Percentiles rank a stretch among this genome's conserved stretches.
Evolutionary conservation across 2,113 vertebrate genomes (phyloP).

Genomic region (Bombycilla garrulus): DNA sequence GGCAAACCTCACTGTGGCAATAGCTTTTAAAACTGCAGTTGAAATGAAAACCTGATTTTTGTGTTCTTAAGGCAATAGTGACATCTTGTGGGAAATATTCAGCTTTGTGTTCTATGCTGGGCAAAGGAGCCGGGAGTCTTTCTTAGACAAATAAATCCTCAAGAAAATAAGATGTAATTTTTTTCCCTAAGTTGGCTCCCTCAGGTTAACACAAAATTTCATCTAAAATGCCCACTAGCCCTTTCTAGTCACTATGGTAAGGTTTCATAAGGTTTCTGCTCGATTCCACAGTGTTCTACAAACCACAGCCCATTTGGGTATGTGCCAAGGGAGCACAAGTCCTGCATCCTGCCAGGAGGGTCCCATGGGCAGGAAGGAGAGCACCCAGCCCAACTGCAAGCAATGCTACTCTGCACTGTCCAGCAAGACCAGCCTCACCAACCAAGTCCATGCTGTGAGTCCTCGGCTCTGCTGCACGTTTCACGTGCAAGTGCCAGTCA

Average conservation of each 20-base stretch:
- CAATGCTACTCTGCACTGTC: fast-evolving
- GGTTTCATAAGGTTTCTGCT: neutral
- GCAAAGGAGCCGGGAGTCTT: neutral
- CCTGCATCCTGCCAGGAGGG: neutral
- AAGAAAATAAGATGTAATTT: neutral
- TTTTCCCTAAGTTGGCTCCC: neutral
- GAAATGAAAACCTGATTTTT: fast-evolving
- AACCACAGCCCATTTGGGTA: neutral
- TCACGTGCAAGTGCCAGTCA: fast-evolving
- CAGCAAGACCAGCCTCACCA: fast-evolving
- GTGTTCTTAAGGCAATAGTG: conserved; percentile 58
- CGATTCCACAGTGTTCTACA: neutral
- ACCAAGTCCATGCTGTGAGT: fast-evolving
- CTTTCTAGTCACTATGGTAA: neutral
- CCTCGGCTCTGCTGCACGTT: fast-evolving
- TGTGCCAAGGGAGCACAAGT: neutral
- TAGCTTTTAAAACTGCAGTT: neutral
- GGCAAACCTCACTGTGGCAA: neutral
- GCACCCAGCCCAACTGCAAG: neutral
- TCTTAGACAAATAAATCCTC: neutral
- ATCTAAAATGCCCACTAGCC: neutral
- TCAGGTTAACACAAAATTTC: neutral
- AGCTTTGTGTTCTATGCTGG: fast-evolving
- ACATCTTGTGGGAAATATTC: conserved; percentile 62
- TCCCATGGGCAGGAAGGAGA: neutral